Base-by-base conservation (phyloP, 2,797 vertebrate genomes). In the Garrulus glandarius region DNA sequence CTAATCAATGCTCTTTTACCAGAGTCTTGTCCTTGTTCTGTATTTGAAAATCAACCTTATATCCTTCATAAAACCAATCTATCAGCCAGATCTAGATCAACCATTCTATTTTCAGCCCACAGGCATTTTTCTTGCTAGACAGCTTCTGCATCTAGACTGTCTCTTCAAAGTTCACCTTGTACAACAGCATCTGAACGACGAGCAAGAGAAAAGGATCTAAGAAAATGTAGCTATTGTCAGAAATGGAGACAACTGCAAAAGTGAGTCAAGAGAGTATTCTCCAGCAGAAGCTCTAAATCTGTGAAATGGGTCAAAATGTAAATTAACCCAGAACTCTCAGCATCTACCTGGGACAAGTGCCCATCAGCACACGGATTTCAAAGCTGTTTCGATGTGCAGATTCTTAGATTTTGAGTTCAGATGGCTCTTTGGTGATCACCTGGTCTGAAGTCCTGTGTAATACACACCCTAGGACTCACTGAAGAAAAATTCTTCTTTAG, bases 111-210 rank as follows among this genome's bases (percentile, higher is more conserved):
- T 96, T 93, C 84, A 84, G 52, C n/a, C 71, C 43, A 57, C 32
- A 81, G 53, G 60, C 80, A 77, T 94, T 96, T 91, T 86, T 82
- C 65, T 81, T 71, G 24, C 86, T 63, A 94, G 91, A 80, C 94
- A 81, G 44, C 44, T 92, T 93, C 80, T 89, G 88, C 87, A 79
- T 70, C 91, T 36, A 84, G 79, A 82, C 65, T 9, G 5, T 37
- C 82, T 93, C 76, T 93, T 96, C 65, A 60, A 64, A 86, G 76
- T 96, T 96, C 82, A 93, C 91, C 65, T 93, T 92, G 70, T 52
- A 50, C 70, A 89, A 69, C 75, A 78, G 47, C 50, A 81, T 69
- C 65, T 87, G 63, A 76, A 32, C 1, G 8, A 59, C 3, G 26
- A 84, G 65, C 1, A 5, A 92, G 65, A 72, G 52, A 79, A 90